Conservation (phyloP, 2,113 vertebrate species). For the Cranoglanis bouderius region DNA sequence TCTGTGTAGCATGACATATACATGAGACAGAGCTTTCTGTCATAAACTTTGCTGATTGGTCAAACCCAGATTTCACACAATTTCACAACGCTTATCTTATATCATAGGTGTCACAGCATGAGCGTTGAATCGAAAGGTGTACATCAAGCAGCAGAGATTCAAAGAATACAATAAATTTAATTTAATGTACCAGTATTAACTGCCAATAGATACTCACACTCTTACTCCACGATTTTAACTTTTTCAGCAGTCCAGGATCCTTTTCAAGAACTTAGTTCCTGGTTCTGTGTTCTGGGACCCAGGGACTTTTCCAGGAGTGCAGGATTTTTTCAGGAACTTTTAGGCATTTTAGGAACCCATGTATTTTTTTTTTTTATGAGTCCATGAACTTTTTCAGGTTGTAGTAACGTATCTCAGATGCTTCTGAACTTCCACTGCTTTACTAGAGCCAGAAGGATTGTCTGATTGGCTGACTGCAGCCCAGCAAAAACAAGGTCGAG, state of each 20-base stretch:
- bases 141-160: no score
- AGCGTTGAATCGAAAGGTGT: no score
- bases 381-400: not conserved
- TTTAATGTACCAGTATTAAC: no score
- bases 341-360: not conserved
- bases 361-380: not conserved
- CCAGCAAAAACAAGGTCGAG: not conserved
- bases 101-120: no score
- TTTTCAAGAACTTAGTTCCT: not conserved
- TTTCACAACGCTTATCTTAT: no score
- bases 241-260: not conserved
- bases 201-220: no score
- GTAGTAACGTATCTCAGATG: not conserved
- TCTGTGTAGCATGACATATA: no score
- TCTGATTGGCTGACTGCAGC: not conserved
- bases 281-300: not conserved
- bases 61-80: no score
- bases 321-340: not conserved
- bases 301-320: not conserved
- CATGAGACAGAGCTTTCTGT: no score
- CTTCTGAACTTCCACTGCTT: not conserved
- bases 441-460: not conserved
- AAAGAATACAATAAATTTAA: no score
- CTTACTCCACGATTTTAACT: not conserved
- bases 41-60: no score